These are phyloP conservation scores for Piscicola geometra DNA, from an alignment of 2,888 invertebrate genomes.

Conservation along the genomic window DNA sequence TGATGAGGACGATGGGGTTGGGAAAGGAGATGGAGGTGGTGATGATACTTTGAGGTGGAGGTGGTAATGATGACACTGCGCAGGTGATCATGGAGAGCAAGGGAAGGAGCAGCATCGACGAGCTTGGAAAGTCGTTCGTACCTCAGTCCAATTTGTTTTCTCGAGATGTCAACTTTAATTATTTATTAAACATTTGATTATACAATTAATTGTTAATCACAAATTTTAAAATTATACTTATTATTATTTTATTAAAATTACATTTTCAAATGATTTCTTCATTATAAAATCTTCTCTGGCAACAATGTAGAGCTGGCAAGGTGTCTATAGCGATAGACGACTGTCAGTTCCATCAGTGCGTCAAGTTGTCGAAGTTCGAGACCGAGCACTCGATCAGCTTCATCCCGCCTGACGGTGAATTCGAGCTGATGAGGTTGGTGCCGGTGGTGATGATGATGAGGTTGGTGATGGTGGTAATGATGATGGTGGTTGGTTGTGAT, in stretches of 20 bases:
- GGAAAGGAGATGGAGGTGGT: constrained; percentile 79
- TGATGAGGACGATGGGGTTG: constrained; percentile 98
- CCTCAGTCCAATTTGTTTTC: too few relatives aligned
- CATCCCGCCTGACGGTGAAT: constrained; percentile 99
- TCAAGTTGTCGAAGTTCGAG: constrained; percentile 98
- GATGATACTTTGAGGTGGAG: too few relatives aligned
- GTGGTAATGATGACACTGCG: background rate
- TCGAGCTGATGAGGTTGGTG: constrained; percentile 88
- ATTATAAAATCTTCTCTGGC: too few relatives aligned
- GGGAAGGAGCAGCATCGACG: constrained; percentile 56
- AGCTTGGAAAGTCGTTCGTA: constrained; percentile 45
- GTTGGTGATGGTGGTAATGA: too few relatives aligned
- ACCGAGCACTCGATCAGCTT: constrained; percentile 99
- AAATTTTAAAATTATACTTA: too few relatives aligned
- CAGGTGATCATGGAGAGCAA: constrained; percentile 72
- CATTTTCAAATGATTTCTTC: background rate
- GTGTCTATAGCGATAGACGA: constrained; percentile 79
- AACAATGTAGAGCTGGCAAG: constrained; percentile 42
- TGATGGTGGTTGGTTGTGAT: too few relatives aligned
- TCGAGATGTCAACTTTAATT: too few relatives aligned
- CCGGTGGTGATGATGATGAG: too few relatives aligned
- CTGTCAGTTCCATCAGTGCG: constrained; percentile 99
- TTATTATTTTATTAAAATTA: background rate
- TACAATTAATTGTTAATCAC: too few relatives aligned
- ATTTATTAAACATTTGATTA: too few relatives aligned